Base-by-base conservation (phyloP, 2,888 invertebrate genomes). In the Ormyrus pomaceus region DNA sequence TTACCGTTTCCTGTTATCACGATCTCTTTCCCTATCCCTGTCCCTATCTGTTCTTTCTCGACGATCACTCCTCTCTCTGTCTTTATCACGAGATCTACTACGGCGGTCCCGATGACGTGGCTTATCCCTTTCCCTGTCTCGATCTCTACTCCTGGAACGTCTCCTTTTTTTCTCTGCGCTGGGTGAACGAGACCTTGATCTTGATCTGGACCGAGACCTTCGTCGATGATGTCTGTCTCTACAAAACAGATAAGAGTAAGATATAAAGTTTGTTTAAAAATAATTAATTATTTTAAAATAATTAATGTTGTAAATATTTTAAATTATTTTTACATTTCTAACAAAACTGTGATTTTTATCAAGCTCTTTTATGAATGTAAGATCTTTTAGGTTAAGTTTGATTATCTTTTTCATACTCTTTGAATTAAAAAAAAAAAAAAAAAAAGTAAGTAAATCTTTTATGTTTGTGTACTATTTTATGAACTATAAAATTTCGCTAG, bases 81-180 rank as follows among this genome's bases (percentile, higher is more conserved):
- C 94, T 58, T 94, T 88, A 55, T 95, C 94, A 81, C 94, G 92
- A 65, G 94, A 95, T 84, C 94, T 92, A 85, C 94, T 94, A 79
- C 94, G 92, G 85, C 94, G 83, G 64, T 90, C 90, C 11, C 90
- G 93, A 85, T 94, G 92, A 82, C 94, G 92, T 6, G 68, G 56
- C 59, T 81, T 81, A 46, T 81, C 81, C 64, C 13, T 92, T 92
- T 46, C 93, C 91, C 87, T 94, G 94, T 8, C 93, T 91, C 69
- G 91, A 89, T 77, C 94, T 77, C 93, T 91, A 84, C 94, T 94
- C 65, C 92, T 91, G 0, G 94, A 93, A 55, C 94, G 91, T 7
- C 93, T 92, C 51, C 93, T 92, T 53, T 93, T 92, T 72, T 94
- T 92, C 68, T 94, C 94, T 11, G 93, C 93, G 56, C 93, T 92